A percentile compares a stretch with the other conserved stretches of the same genome.
Conservation (phyloP, 2,888 invertebrate species). For the Siphlonurus alternatus region DNA sequence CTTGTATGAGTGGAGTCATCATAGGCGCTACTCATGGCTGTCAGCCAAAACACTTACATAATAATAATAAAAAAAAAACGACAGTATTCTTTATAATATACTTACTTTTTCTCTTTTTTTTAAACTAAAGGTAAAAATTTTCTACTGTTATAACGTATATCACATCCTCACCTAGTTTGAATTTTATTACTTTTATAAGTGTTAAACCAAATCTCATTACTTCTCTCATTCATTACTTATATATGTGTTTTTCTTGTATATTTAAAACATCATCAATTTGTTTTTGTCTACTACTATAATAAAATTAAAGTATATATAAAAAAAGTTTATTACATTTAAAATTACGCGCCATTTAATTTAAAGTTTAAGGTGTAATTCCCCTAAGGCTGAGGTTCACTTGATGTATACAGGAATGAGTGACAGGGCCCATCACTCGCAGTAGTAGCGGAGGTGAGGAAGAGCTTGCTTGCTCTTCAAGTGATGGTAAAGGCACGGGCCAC, state of each 20-base stretch:
- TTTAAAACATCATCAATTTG: not conserved
- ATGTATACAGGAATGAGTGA: not conserved
- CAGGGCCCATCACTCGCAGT: not conserved
- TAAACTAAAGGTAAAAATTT: not conserved
- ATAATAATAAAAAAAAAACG: not conserved
- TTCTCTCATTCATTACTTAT: not conserved
- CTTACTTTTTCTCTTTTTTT: too few species aligned
- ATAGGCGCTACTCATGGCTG: not conserved
- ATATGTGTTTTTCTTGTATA: not conserved
- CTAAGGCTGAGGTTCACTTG: too few species aligned
- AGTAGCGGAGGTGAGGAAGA: too few species aligned
- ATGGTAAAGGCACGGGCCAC: not conserved
- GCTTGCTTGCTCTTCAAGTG: too few species aligned
- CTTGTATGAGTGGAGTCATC: not conserved
- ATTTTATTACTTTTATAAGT: not conserved
- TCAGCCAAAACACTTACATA: not conserved
- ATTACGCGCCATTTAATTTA: not conserved
- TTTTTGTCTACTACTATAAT: not conserved
- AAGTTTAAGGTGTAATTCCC: too few species aligned
- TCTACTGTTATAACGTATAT: not conserved
- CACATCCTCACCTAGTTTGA: not conserved
- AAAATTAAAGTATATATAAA: not conserved
- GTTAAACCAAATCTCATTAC: not conserved
- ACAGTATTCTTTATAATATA: not conserved
- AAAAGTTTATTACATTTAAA: not conserved